Base-by-base conservation (phyloP, 1,140 invertebrate species). In the Pseudomyrmex gracilis region DNA sequence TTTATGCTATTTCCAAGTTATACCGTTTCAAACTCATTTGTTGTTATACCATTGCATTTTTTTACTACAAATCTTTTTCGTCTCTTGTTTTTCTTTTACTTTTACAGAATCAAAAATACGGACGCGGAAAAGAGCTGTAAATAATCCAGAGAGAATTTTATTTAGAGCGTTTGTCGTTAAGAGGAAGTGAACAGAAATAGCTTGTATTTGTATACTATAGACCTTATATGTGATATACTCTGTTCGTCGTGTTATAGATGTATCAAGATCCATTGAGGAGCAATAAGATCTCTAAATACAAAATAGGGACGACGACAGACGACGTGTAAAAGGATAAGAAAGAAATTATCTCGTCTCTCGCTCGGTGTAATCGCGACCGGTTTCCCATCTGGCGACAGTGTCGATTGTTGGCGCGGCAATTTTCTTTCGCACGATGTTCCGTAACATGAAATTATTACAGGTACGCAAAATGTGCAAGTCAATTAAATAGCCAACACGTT, bases 301-400 rank as follows among this genome's bases (percentile, higher is more conserved):
- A 78, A 57, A 78, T 78, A 45, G 64, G 47, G 74, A 57, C 51
- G 43, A 57, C 51, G 43, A 67, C 45, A 55, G 49, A 60, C 45
- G 20, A 15, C 15, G 7, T 12, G 49, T 68, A 78, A 47, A 58
- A 51, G 68, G 13, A 24, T n/a, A 7, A 51, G 63, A 20, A 67
- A 53, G 63, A 22, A 78, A 68, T 63, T 61, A 47, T 49, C 22
- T 86, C 66, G 71, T 77, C 73, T 74, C 61, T 58, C 55, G 34
- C 43, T 51, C 43, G 7, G 47, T 51, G 71, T 43, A 78, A 68
- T 57, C 63, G 51, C 63, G 51, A 68, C 51, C 74, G 74, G 64
- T 78, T 78, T 76, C 47, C 34, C 74, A 78, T 68, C 74, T 78
- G 64, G 34, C 63, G 61, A 77, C 63, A 78, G 63, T 66, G 73